phyloP scores from a whole-genome alignment of 1,140 invertebrate species.

The Philopotamus ludificatus region DNA sequence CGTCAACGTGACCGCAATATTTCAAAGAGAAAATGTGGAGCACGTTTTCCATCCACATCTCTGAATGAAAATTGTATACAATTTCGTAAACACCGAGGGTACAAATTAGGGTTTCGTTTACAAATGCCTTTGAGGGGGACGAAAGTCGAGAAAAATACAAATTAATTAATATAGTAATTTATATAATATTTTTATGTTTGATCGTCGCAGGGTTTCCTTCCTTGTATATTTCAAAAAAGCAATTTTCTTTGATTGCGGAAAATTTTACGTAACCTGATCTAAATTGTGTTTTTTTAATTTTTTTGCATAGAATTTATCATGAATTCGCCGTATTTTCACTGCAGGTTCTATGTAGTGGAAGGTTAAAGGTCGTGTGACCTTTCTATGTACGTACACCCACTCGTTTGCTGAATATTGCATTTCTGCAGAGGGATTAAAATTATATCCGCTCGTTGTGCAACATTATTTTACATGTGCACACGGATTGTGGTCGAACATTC shows the following conservation, averaged over 20 bases:
- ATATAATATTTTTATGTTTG: neutral
- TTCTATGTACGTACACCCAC: constrained; percentile 1
- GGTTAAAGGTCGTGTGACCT: constrained; percentile 16
- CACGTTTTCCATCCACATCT: too few species aligned
- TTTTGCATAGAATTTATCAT: neutral
- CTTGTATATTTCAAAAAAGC: neutral
- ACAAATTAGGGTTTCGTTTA: too few species aligned
- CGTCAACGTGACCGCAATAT: too few species aligned
- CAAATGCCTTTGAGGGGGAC: too few species aligned
- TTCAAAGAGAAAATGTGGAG: too few species aligned
- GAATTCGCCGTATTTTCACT: neutral
- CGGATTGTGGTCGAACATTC: too few species aligned
- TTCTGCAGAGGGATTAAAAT: neutral
- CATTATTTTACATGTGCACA: neutral
- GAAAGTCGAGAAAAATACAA: too few species aligned
- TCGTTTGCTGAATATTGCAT: neutral
- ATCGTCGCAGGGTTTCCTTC: neutral
- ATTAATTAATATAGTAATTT: too few species aligned
- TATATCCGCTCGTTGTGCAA: neutral
- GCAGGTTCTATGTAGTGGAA: neutral
- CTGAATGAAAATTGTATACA: too few species aligned
- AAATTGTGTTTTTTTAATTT: neutral
- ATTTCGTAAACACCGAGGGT: too few species aligned
- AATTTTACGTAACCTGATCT: neutral
- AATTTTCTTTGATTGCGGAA: neutral